These are phyloP conservation scores for Apteryx owenii DNA, from an alignment of 2,113 vertebrate genomes.

Conservation along the genomic window DNA sequence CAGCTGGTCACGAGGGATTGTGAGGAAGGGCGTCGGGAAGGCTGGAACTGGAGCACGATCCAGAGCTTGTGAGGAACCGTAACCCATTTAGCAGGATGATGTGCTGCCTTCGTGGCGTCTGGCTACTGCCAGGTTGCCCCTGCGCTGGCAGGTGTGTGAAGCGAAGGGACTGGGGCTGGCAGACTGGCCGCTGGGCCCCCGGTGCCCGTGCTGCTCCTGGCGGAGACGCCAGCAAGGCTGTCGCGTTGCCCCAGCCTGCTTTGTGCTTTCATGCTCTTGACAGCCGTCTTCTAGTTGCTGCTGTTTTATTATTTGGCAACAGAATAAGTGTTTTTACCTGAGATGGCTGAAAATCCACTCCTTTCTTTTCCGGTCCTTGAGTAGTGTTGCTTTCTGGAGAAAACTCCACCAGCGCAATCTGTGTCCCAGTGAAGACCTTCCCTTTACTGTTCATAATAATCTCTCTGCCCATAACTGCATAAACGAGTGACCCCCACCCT, in stretches of 20 bases:
- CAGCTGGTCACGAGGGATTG: neutral
- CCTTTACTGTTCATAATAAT: neutral
- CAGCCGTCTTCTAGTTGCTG: neutral
- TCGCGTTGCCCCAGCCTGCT: neutral
- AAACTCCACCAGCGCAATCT: neutral
- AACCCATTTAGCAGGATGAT: neutral
- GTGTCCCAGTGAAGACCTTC: neutral
- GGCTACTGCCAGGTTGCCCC: neutral
- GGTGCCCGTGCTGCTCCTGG: neutral
- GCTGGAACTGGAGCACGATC: constrained; percentile 35
- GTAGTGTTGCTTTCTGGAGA: constrained; percentile 4
- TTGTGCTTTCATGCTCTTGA: neutral
- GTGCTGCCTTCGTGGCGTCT: neutral
- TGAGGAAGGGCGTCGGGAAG: neutral
- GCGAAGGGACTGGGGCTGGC: no score
- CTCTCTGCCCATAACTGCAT: neutral
- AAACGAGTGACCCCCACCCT: no score
- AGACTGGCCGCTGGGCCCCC: neutral
- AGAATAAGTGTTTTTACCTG: neutral
- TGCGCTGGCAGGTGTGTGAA: neutral
- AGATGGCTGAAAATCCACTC: neutral
- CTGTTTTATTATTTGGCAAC: neutral
- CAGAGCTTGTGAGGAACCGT: constrained; percentile 13
- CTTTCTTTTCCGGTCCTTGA: neutral
- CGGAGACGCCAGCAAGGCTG: neutral